Conservation (phyloP, 2,888 invertebrate genomes). For the Parnassius mnemosyne region DNA sequence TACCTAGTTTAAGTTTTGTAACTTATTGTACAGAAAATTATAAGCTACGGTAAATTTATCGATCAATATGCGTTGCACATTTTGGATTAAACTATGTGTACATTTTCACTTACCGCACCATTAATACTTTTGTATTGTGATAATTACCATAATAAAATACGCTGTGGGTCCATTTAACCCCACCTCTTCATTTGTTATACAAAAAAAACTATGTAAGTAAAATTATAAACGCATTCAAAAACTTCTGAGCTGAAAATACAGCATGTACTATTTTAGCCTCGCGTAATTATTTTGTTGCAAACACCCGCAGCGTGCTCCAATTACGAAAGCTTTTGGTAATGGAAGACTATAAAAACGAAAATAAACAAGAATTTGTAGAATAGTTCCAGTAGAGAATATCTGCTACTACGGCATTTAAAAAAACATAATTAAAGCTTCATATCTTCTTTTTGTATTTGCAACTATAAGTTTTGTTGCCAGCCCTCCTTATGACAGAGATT, state of each 20-base stretch:
- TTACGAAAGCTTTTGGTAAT: conserved; percentile 23
- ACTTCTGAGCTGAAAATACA: conserved; percentile 5
- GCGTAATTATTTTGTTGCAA: conserved; percentile 24
- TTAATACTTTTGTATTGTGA: no score
- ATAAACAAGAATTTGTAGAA: conserved; percentile 15
- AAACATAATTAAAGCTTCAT: background rate
- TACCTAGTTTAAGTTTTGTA: no score
- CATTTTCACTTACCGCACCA: no score
- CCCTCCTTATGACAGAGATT: no score
- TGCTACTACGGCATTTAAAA: conserved; percentile 2
- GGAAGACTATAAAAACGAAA: conserved; percentile 18
- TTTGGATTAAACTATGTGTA: no score
- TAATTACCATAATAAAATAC: no score
- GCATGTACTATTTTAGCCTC: conserved; percentile 19
- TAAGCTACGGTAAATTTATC: no score
- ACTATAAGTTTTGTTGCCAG: background rate
- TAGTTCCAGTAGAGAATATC: conserved; percentile 6
- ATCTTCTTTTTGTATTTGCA: background rate
- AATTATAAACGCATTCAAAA: no score
- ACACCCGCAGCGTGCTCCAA: conserved; percentile 18
- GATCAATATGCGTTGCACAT: background rate
- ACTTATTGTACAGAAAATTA: no score
- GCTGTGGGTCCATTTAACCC: no score
- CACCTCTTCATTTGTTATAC: no score
- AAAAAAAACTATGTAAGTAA: no score